Conservation (phyloP, 23 tunicate genomes). For the Trididemnum clinides region DNA sequence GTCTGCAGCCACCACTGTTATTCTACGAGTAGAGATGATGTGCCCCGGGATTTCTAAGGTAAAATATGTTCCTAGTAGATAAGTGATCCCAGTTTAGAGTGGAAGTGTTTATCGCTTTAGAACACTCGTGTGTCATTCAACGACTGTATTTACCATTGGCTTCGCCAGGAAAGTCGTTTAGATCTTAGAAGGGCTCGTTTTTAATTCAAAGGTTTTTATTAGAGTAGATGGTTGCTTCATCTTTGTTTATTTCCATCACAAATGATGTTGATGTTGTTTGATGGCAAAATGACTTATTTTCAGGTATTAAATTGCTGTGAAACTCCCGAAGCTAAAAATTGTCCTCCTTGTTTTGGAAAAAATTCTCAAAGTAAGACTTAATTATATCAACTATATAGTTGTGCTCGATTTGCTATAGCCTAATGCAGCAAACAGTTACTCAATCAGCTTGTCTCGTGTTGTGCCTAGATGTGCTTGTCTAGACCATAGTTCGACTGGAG, state of each 20-base stretch:
- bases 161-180: neutral
- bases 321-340: neutral
- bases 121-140: neutral
- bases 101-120: too few species aligned
- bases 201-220: too few species aligned
- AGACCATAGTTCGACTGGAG: neutral
- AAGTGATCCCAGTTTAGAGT: too few species aligned
- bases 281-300: neutral
- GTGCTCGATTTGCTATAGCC: neutral
- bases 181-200: too few species aligned
- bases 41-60: constrained; percentile 12
- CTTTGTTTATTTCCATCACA: neutral
- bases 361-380: neutral
- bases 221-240: too few species aligned
- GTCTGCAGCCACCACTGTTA: neutral
- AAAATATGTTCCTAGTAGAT: neutral
- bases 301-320: neutral
- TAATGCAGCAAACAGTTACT: too few species aligned
- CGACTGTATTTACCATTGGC: neutral
- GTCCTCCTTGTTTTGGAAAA: neutral
- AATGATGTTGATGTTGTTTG: neutral
- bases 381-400: neutral
- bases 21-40: neutral
- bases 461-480: too few species aligned
- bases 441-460: too few species aligned